Evolutionary conservation across 2,888 invertebrate genomes (phyloP).

Genomic region (Mechanitis messenoides): DNA sequence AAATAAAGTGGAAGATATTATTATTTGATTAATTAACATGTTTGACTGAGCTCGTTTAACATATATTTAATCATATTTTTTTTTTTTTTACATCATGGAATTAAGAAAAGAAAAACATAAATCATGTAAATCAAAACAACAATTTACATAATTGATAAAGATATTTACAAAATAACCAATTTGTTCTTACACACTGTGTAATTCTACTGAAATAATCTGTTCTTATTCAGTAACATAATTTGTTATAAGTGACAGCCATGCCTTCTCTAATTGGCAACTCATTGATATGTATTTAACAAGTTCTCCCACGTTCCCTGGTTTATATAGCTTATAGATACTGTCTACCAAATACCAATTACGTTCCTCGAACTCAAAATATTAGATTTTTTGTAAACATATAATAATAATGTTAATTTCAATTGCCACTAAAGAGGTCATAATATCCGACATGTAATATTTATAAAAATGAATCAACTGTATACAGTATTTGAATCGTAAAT

Average conservation of each 20-base stretch:
- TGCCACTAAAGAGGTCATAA: background rate
- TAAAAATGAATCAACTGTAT: background rate
- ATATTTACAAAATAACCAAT: background rate
- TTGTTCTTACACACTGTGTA: background rate
- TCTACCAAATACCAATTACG: constrained; percentile 12
- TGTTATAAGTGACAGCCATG: too few relatives aligned
- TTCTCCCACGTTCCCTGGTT: constrained; percentile 27
- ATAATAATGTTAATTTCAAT: background rate
- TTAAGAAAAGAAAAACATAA: too few relatives aligned
- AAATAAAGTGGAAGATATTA: background rate
- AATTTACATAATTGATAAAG: background rate
- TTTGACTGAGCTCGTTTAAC: background rate
- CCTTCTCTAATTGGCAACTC: background rate
- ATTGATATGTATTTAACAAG: constrained; percentile 21
- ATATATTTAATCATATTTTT: background rate
- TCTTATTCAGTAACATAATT: too few relatives aligned
- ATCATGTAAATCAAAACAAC: background rate
- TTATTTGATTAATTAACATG: background rate
- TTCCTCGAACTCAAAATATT: constrained; percentile 18
- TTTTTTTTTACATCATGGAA: too few relatives aligned
- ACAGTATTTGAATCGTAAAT: background rate
- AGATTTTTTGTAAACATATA: constrained; percentile 10
- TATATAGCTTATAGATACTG: constrained; percentile 9
- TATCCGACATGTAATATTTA: background rate
- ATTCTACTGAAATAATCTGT: too few relatives aligned